Evolutionary conservation across 2,113 vertebrate species (phyloP), one percentile per base, ranked within the genome.

Genomic region (Lota lota): DNA sequence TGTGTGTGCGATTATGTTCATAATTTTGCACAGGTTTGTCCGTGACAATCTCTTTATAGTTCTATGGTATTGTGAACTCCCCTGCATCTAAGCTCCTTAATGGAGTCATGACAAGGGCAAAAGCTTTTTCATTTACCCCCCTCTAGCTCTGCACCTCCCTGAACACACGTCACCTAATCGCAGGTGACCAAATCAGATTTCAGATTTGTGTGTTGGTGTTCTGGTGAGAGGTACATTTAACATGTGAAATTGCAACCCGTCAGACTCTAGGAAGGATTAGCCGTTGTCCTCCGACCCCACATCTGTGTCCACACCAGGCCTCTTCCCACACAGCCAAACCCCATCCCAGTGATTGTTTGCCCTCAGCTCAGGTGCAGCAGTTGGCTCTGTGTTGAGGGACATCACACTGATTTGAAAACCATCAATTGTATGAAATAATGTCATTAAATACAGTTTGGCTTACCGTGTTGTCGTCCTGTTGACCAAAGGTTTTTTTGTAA

Each of bases 1-100:
- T 36, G 28, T 8, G 33, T 63, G 61, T 36, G 18, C 33, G 28
- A 40, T 16, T 19, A 19, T 40, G 61, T 40, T 17, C 18, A 28
- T 11, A 5, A 19, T 18, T 36, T 1, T 63, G 28, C 7, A 10
- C 15, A 7, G 11, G 12, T 5, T 15, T 64, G 33, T 63, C 36
- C 19, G 40, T 64, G 63, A 24, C 17, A 64, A 28, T 12, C 24
- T 63, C 24, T 36, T 2, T 22, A 22, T 22, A 22, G 16, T 36
- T 20, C 21, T 22, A 54, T 50, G 67, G 53, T 76, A 81, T 84
- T 80, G 76, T 82, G 75, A 85, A 87, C 82, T 78, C 73, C 73
- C 77, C 69, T 56, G 67, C 57, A 78, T 64, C 74, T 88, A 87
- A 90, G 82, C 82, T 83, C 65, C 82, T 88, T 88, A 85, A 80